A percentile compares a stretch with the other conserved stretches of the same genome.
Conservation (phyloP, 2,888 invertebrate genomes). For the Acleris literana region DNA sequence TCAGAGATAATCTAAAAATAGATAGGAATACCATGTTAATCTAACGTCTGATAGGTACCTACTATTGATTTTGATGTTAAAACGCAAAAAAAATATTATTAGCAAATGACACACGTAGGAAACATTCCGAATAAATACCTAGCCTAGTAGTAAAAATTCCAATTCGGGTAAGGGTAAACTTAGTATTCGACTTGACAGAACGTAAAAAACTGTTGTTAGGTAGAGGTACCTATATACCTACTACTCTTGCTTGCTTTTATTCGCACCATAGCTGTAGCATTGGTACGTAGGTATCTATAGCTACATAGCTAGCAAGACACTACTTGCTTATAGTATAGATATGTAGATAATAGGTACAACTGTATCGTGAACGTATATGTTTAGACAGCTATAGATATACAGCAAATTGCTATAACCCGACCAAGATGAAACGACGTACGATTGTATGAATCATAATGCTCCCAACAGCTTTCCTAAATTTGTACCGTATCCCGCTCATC, state of each 20-base stretch:
- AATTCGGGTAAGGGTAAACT: too few species aligned
- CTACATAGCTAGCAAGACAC: too few species aligned
- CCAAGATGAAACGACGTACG: constrained; percentile 56
- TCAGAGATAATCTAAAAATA: neutral
- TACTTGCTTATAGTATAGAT: constrained; percentile 26
- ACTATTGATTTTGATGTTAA: neutral
- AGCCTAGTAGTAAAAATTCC: too few species aligned
- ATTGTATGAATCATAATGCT: constrained; percentile 48
- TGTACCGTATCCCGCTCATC: constrained; percentile 67
- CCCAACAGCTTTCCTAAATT: constrained; percentile 58
- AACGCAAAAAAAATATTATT: neutral
- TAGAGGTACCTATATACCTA: too few species aligned
- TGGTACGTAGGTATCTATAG: constrained; percentile 1
- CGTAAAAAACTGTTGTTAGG: too few species aligned
- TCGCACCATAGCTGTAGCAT: constrained; percentile 11
- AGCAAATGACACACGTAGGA: neutral
- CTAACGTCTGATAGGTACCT: neutral
- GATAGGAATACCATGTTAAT: neutral
- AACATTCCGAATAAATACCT: neutral
- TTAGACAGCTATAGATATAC: constrained; percentile 50
- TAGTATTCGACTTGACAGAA: too few species aligned
- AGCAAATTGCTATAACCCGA: constrained; percentile 71
- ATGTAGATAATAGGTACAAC: constrained; percentile 42
- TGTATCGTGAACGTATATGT: constrained; percentile 47
- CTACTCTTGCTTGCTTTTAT: constrained; percentile 11